Base-by-base conservation (phyloP, 37 sponge, comb jelly and placozoan genomes). In the Halichondria panicea region DNA sequence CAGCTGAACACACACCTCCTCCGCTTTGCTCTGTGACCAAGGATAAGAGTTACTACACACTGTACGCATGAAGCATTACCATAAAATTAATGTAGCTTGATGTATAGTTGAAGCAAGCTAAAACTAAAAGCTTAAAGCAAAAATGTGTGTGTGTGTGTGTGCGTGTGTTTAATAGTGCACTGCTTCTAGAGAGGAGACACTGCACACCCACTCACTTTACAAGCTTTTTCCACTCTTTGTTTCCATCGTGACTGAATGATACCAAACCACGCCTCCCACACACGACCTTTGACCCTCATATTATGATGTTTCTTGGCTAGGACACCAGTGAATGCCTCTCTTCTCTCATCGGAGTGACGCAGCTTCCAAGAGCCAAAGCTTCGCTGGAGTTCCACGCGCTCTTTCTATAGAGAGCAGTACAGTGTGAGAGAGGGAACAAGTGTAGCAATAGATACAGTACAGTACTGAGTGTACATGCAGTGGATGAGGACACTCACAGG, bases 181-280 rank as follows among this genome's bases (percentile, higher is more conserved):
- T n/a, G n/a, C n/a, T 11, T 13, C n/a, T n/a, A n/a, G n/a, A n/a
- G n/a, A n/a, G n/a, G n/a, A n/a, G n/a, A n/a, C n/a, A n/a, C n/a
- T n/a, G n/a, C n/a, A n/a, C n/a, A n/a, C n/a, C n/a, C n/a, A n/a
- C n/a, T n/a, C 30, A 92, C 96, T 84, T 98, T 95, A 87, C 99
- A 98, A 9, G 99, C 92, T 58, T 72, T 89, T 85, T 94, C 93
- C 39, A 92, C 84, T 56, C 91, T 77, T 70, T 89, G 79, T 56
- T 75, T 94, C 99, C 99, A 98, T 55, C 72, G 81, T 37, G 54
- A 56, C 54, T 76, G 81, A 15, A 92, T 84, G 2, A 92, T 43
- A 15, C 95, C 81, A 71, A 79, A 75, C 99, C 99, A 98, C 0
- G 82, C 89, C 6, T 34, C 66, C 88, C 84, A 92, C 55, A 77